Evolutionary conservation across 2,888 invertebrate species (phyloP).

Genomic region (Drosophila melanosoma): DNA sequence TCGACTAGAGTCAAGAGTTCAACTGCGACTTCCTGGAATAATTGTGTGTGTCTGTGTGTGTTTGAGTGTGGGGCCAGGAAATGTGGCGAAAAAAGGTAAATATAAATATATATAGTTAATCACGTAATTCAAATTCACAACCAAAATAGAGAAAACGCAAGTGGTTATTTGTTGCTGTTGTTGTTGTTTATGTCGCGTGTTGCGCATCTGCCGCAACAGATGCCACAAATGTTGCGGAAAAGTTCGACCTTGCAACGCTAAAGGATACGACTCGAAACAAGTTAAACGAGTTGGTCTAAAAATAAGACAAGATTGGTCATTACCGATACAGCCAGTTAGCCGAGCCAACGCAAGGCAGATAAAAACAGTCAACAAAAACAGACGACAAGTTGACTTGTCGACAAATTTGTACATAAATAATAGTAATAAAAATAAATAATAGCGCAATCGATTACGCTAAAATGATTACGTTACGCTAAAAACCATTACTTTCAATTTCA

Average conservation of each 20-base stretch:
- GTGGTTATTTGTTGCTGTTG: slow-evolving; percentile 5
- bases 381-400: slow-evolving; percentile 33
- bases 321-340: slow-evolving; percentile 30
- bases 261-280: slow-evolving; percentile 66
- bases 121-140: slow-evolving; percentile 59
- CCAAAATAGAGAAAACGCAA: slow-evolving; percentile 63
- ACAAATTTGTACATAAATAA: slow-evolving; percentile 51
- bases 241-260: slow-evolving; percentile 56
- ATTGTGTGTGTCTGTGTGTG: neutral
- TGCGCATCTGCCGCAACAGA: slow-evolving; percentile 59
- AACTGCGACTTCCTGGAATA: slow-evolving; percentile 28
- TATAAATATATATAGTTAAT: slow-evolving; percentile 61
- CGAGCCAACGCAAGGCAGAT: neutral
- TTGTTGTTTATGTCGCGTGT: slow-evolving; percentile 50
- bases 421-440: slow-evolving; percentile 13
- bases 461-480: slow-evolving; percentile 12
- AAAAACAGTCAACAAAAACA: slow-evolving; percentile 15
- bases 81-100: slow-evolving; percentile 67
- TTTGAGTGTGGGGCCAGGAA: slow-evolving; percentile 59
- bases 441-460: slow-evolving; percentile 53
- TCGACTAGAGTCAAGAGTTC: slow-evolving; percentile 57
- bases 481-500: slow-evolving; percentile 56
- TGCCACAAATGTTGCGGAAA: slow-evolving; percentile 55
- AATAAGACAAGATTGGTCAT: slow-evolving; percentile 54
- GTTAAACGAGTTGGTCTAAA: slow-evolving; percentile 69